Evolutionary conservation across 2,113 vertebrate genomes (phyloP).

Genomic region (Vireo altiloquus): DNA sequence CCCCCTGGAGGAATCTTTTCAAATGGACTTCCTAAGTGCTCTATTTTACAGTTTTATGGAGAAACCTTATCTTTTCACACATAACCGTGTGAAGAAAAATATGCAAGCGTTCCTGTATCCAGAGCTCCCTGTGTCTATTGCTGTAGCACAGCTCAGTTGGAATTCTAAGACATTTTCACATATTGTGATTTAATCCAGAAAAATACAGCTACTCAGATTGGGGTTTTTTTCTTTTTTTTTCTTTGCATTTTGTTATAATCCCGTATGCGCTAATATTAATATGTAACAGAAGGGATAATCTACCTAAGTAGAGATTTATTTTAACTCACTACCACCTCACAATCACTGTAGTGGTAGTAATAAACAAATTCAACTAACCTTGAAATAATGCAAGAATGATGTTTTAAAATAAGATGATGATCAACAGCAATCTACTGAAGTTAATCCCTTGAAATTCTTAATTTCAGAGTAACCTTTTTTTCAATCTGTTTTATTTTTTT

Average conservation of each 20-base stretch:
- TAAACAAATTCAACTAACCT: background rate
- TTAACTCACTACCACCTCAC: background rate
- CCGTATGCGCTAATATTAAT: background rate
- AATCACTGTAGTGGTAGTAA: background rate
- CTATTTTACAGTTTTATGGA: conserved; percentile 2
- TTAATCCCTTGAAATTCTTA: background rate
- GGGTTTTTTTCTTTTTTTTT: background rate
- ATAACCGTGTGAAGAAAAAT: background rate
- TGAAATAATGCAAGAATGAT: background rate
- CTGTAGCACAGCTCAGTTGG: background rate
- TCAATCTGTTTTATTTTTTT: background rate
- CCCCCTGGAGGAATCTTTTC: background rate
- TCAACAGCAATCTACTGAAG: background rate
- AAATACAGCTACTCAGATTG: background rate
- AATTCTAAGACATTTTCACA: background rate
- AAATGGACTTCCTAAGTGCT: background rate
- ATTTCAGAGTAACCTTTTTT: background rate
- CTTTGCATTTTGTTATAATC: background rate
- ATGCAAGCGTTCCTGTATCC: background rate
- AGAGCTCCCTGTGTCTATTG: background rate
- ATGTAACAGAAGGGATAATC: background rate
- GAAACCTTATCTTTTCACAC: background rate
- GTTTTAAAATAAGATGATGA: background rate
- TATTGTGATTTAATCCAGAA: background rate
- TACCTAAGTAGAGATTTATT: background rate